Evolutionary conservation across 2,888 invertebrate genomes (phyloP), one percentile per base, ranked within the genome.

Genomic region (Nyleta sp.): DNA sequence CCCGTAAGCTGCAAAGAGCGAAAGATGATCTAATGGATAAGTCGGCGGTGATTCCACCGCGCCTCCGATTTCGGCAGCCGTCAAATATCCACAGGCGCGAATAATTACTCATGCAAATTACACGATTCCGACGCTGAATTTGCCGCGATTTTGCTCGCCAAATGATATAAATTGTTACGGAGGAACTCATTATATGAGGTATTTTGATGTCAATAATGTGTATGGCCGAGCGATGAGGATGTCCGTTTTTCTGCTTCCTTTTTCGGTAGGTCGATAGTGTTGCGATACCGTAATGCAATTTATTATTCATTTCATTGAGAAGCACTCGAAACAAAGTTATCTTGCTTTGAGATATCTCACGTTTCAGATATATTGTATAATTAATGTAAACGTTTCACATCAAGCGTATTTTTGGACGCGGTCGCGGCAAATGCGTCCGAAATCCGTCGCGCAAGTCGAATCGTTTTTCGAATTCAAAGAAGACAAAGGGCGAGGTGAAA

Each of bases 401-500:
- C 2, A 38, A 22, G n/a, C 22, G 38, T 6, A 38, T 55, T 38
- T 22, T 55, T 0, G n/a, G 38, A 20, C 7, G 20, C 17, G 38
- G 24, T 7, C 18, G 24, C 48, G 15, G 6, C 13, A 50, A 50
- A 28, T 50, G 15, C n/a, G 15, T 10, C 15, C n/a, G 38, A 40
- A 55, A 50, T 35, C 13, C 59, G 20, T n/a, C 46, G 40, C 8
- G 35, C 55, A 40, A 68, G 40, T 60, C 20, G 18, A 75, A 62
- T 53, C 68, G 75, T 75, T 75, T 75, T 68, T 55, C 28, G 55
- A 53, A 68, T 70, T 70, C 31, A 65, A 65, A 67, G 64, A 64
- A 65, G 70, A 71, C 57, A 75, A 17, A 68, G 15, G 31, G 28
- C 57, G 65, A 60, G 57, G 73, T 71, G 71, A 82, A 85, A 81